These are phyloP conservation scores for Muscidifurax raptorellus DNA, from an alignment of 1,140 invertebrate species.

Conservation along the genomic window DNA sequence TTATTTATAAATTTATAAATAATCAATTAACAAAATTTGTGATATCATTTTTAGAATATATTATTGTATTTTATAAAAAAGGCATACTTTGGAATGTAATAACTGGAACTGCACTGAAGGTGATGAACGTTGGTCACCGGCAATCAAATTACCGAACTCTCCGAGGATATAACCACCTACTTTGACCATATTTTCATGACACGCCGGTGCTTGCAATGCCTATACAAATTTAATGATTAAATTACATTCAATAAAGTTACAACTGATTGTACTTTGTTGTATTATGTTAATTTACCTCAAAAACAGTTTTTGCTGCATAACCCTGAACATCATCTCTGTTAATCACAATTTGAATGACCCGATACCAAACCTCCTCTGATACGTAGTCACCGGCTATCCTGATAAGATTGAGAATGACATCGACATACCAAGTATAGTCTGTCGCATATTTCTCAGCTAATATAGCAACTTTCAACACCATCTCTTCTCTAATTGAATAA, in stretches of 20 bases:
- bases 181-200: slow-evolving; percentile 99
- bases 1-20: too few relatives aligned
- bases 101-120: slow-evolving; percentile 97
- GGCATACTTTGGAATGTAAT: slow-evolving; percentile 92
- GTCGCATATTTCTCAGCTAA: slow-evolving; percentile 99
- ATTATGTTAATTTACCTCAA: slow-evolving; percentile 81
- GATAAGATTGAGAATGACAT: slow-evolving; percentile 99
- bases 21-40: slow-evolving; percentile 18
- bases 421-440: slow-evolving; percentile 99
- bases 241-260: neutral
- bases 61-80: neutral
- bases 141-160: slow-evolving; percentile 99
- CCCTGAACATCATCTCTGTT: slow-evolving; percentile 99
- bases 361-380: slow-evolving; percentile 98
- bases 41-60: neutral
- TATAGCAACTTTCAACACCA: slow-evolving; percentile 99
- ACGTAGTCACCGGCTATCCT: slow-evolving; percentile 99
- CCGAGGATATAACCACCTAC: slow-evolving; percentile 99
- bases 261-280: neutral
- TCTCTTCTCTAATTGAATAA: slow-evolving; percentile 99
- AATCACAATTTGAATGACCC: slow-evolving; percentile 99
- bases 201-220: slow-evolving; percentile 97
- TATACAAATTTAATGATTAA: slow-evolving; percentile 61
- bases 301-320: slow-evolving; percentile 99
- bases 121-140: slow-evolving; percentile 97